These are phyloP conservation scores for Tauraco erythrolophus DNA, from an alignment of 2,113 vertebrate genomes.

Conservation along the genomic window DNA sequence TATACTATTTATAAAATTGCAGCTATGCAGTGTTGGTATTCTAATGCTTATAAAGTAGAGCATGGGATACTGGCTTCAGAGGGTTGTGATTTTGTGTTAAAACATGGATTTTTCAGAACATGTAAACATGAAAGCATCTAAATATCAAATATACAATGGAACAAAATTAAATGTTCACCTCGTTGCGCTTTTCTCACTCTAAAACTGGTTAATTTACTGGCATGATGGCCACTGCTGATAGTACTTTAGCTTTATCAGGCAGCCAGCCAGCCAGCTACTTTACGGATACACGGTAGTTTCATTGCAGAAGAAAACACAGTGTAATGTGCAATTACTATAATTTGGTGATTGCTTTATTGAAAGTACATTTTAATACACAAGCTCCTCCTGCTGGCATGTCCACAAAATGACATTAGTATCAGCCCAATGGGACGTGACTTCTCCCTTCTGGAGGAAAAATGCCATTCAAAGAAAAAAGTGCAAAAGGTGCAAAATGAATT, in stretches of 20 bases:
- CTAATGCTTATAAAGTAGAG: neutral
- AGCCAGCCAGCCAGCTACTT: neutral
- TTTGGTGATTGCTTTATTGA: neutral
- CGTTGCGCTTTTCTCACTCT: neutral
- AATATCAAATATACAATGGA: neutral
- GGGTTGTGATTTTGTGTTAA: neutral
- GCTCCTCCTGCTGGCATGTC: conserved; percentile 68
- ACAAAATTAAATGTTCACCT: neutral
- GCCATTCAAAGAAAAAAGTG: neutral
- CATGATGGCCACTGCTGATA: neutral
- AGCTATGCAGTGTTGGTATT: neutral
- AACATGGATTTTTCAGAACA: neutral
- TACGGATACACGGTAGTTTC: neutral
- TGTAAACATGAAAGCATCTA: neutral
- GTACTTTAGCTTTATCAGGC: neutral
- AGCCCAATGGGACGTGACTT: neutral
- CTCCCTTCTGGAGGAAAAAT: neutral
- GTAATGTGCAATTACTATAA: neutral
- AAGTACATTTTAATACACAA: conserved; percentile 42
- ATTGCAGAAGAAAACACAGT: neutral
- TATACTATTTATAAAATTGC: conserved; percentile 23
- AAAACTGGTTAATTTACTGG: neutral
- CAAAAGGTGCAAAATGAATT: neutral
- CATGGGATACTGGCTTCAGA: neutral
- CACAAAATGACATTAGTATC: neutral